Evolutionary conservation across 2,113 vertebrate genomes (phyloP).

Genomic region (Noctilio leporinus): DNA sequence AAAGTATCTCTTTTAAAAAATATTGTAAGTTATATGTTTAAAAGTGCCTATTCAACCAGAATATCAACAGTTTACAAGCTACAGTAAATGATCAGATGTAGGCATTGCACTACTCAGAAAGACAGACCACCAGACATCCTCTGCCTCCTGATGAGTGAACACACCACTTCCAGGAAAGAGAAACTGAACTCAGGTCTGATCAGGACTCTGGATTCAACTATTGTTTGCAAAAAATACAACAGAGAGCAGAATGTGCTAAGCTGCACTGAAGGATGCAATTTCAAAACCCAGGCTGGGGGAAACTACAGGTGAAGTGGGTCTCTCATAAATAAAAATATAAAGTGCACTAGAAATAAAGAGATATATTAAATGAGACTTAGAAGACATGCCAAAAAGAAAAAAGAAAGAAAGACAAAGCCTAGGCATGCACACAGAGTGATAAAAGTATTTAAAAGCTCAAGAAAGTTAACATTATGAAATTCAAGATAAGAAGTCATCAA

Average conservation of each 20-base stretch:
- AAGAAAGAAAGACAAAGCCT: background rate
- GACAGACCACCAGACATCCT: background rate
- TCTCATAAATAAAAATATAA: background rate
- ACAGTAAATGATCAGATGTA: background rate
- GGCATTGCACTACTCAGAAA: background rate
- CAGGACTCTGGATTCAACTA: background rate
- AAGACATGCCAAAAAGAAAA: background rate
- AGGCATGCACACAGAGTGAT: background rate
- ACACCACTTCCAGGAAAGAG: background rate
- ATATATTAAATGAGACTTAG: background rate
- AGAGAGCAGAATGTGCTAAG: background rate
- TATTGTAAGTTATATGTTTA: background rate
- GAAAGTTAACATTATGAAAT: background rate
- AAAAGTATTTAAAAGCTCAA: background rate
- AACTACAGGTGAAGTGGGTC: background rate
- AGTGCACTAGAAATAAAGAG: background rate
- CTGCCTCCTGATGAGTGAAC: background rate
- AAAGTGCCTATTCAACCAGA: background rate
- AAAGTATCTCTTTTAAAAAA: background rate
- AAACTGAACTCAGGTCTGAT: background rate
- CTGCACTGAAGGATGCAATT: background rate
- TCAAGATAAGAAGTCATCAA: background rate
- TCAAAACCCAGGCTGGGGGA: background rate
- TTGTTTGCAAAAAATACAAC: background rate
- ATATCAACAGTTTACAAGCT: background rate